Evolutionary conservation across 2,113 vertebrate species (phyloP).

Genomic region (Myiozetetes cayanensis): DNA sequence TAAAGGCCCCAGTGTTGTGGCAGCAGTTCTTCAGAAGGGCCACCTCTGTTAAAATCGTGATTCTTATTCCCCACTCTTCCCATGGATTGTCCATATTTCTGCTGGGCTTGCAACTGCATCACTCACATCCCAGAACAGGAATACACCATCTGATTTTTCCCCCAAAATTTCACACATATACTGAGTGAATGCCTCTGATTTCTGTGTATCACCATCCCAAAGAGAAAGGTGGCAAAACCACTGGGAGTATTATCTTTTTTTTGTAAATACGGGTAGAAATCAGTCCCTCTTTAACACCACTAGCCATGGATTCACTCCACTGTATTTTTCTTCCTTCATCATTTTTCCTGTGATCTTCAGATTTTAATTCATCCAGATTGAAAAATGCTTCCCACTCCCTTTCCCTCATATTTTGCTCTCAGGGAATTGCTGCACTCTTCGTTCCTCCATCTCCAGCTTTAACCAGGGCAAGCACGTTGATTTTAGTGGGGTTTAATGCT

Average conservation of each 20-base stretch:
- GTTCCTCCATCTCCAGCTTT: not conserved
- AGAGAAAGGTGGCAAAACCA: not conserved
- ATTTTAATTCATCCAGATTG: not conserved
- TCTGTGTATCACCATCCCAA: not conserved
- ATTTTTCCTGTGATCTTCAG: not conserved
- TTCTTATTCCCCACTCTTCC: not conserved
- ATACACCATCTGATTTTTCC: not conserved
- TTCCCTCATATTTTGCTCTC: not conserved
- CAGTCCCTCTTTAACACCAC: not conserved
- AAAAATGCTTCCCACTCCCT: not conserved
- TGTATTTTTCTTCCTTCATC: not conserved
- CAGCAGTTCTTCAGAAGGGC: not conserved
- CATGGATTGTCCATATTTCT: not conserved
- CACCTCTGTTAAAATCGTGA: not conserved
- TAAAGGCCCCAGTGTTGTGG: not conserved
- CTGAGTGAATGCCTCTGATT: not conserved
- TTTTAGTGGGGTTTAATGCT: conserved; percentile 7
- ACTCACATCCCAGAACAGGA: not conserved
- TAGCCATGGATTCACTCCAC: not conserved
- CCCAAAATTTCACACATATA: not conserved
- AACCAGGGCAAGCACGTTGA: not conserved
- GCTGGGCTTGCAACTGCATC: not conserved
- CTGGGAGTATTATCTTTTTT: not conserved
- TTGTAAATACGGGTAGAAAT: not conserved
- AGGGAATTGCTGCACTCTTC: not conserved